Base-by-base conservation (phyloP, 2,113 vertebrate species). In the Bagarius yarrelli region DNA sequence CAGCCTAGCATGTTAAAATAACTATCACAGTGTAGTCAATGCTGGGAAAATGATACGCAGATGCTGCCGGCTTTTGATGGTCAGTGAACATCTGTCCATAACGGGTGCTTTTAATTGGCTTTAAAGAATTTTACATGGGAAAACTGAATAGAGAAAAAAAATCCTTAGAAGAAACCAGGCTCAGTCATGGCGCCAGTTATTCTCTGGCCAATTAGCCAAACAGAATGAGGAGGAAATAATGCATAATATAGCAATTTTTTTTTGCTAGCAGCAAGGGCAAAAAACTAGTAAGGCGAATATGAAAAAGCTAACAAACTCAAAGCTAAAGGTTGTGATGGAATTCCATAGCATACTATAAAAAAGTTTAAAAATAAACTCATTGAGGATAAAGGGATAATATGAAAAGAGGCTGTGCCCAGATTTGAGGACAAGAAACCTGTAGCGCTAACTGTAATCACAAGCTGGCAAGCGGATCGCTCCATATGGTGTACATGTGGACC, bases 401-500 rank as follows among this genome's bases (percentile, higher is more conserved):
- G n/a, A 71, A 44, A 27, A 50, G 25, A 71, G 69, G 47, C 47
- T 71, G 21, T 71, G 44, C 40, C 69, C 15, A 71, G 25, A 1
- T 30, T 32, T 32, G 70, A 72, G 50, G 70, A 72, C 47, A 72
- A 50, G 50, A 53, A 72, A 72, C 50, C 50, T 72, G 70, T 72
- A 72, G 50, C 11, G 18, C 18, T 16, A 30, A 72, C 70, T 72
- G 70, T 72, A 53, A 72, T 53, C 70, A 72, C 50, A 72, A 72
- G 27, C 25, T 72, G 70, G 16, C 47, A 55, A 53, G 70, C 18
- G 5, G 18, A 72, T 53, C 25, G 4, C 27, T 53, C 70, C 70
- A 72, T 72, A 53, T 72, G 70, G 70, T 72, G 70, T 72, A 53
- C 70, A 53, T 21, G 50, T 72, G 70, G 50, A 72, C 70, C 4